Conservation (phyloP, 2,797 vertebrate species). For the Rhinophrynus dorsalis region DNA sequence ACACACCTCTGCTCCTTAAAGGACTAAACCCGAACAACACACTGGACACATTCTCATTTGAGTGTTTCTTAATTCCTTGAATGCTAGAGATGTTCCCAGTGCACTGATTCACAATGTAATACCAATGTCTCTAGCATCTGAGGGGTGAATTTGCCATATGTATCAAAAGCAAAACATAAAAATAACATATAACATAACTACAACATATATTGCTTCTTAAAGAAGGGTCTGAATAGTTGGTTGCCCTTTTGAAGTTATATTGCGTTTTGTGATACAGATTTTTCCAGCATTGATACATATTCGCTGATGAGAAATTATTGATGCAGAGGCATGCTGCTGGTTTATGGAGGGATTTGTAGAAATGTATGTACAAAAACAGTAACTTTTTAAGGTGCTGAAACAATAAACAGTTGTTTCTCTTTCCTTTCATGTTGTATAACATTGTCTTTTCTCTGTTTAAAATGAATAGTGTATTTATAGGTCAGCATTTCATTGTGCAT, state of each 20-base stretch:
- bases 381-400: conserved; percentile 63
- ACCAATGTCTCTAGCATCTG: too few species aligned
- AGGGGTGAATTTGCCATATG: background rate
- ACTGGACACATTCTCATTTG: too few species aligned
- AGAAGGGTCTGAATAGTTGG: background rate
- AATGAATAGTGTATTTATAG: conserved; percentile 93
- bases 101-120: too few species aligned
- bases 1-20: too few species aligned
- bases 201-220: background rate
- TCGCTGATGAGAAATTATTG: background rate
- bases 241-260: too few species aligned
- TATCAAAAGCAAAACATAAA: background rate
- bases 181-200: background rate
- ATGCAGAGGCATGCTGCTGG: conserved; percentile 59
- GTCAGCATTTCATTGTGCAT: conserved; percentile 89
- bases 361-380: conserved; percentile 87
- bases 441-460: conserved; percentile 83
- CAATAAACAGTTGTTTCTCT: conserved; percentile 65
- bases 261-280: too few species aligned
- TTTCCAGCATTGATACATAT: too few species aligned
- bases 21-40: too few species aligned
- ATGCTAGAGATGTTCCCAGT: too few species aligned
- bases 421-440: too few species aligned
- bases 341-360: conserved; percentile 78
- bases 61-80: too few species aligned